phyloP scores from a whole-genome alignment of 1,140 invertebrate species.

The Cydia pomonella region DNA sequence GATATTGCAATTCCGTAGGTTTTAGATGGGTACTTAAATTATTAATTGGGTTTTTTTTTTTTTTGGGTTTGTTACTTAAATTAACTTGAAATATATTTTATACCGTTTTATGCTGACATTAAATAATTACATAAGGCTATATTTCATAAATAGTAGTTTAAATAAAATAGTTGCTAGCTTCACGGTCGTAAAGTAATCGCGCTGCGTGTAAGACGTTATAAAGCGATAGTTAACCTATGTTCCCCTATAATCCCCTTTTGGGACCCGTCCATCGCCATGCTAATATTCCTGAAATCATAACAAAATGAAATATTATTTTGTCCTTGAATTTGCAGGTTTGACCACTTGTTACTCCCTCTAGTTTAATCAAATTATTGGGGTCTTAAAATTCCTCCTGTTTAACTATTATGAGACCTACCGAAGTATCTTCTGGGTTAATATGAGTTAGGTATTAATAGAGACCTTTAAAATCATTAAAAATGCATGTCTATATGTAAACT shows the following conservation, averaged over 20 bases:
- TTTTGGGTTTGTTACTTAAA: too few species aligned
- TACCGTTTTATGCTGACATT: too few species aligned
- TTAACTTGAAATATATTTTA: too few species aligned
- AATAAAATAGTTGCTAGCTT: too few species aligned
- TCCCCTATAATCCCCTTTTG: constrained; percentile 3
- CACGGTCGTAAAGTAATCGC: constrained; percentile 36
- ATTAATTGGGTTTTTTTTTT: too few species aligned
- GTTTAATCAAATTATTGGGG: constrained; percentile 9
- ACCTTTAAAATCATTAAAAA: not conserved
- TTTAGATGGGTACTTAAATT: not conserved
- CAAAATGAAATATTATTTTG: not conserved
- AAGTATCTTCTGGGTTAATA: not conserved
- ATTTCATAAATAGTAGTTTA: too few species aligned
- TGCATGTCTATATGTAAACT: not conserved
- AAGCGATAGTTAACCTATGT: not conserved
- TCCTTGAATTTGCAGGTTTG: not conserved
- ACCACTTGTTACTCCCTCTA: not conserved
- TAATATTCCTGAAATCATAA: not conserved
- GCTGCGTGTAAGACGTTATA: constrained; percentile 25
- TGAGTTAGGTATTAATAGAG: not conserved
- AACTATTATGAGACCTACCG: not conserved
- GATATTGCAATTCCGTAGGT: not conserved
- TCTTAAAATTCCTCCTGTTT: not conserved
- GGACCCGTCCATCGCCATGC: not conserved
- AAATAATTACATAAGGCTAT: too few species aligned